A percentile compares a stretch with the other conserved stretches of the same genome.
Conservation (phyloP, 2,888 invertebrate species). For the Lepidocyrtinus sp. region DNA sequence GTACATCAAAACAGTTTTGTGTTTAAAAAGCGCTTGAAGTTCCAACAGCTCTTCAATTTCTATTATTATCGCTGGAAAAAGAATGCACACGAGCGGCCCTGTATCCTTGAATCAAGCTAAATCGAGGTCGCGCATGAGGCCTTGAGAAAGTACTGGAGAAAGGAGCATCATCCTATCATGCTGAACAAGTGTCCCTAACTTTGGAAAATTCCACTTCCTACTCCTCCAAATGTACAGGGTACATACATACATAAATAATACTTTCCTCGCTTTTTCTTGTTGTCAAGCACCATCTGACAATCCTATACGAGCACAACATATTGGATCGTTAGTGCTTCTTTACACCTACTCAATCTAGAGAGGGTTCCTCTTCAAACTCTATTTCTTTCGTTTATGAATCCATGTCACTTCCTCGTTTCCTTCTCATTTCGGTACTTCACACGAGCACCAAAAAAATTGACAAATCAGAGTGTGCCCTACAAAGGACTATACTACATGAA, state of each 20-base stretch:
- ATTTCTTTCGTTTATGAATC: not conserved
- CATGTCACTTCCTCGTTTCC: not conserved
- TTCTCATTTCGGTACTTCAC: not conserved
- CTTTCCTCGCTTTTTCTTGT: no score
- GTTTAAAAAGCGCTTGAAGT: not conserved
- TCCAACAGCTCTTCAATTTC: not conserved
- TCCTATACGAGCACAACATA: no score
- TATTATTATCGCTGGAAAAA: constrained; percentile 30
- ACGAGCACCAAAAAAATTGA: not conserved
- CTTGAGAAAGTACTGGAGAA: constrained; percentile 2
- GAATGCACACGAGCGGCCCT: constrained; percentile 53
- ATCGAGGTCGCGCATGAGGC: constrained; percentile 54
- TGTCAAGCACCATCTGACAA: no score
- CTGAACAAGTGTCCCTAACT: constrained; percentile 6
- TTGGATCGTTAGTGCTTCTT: no score
- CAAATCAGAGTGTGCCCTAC: constrained; percentile 4
- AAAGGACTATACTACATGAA: not conserved
- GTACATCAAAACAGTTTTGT: not conserved
- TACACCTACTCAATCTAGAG: not conserved
- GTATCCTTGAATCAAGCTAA: constrained; percentile 43
- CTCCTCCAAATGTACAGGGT: not conserved
- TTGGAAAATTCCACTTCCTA: constrained; percentile 20
- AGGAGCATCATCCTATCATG: not conserved
- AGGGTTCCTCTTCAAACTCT: not conserved
- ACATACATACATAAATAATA: not conserved